Percentiles rank a stretch among this genome's conserved stretches.
Evolutionary conservation across 2,888 invertebrate genomes (phyloP).

Genomic region (Leuctra nigra): DNA sequence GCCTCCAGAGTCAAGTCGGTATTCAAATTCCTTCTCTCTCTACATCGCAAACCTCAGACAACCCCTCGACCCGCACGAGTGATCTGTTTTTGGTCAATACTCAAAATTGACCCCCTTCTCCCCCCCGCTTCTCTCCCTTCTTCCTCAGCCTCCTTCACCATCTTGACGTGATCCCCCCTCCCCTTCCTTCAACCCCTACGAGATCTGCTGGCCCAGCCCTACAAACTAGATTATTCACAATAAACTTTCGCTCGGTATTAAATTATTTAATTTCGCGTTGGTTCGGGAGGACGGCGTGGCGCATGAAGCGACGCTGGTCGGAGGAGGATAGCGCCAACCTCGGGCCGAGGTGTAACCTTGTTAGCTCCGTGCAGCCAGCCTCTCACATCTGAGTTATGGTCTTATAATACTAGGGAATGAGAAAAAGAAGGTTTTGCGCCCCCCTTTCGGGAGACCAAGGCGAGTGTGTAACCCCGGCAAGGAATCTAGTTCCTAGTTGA

Average conservation of each 20-base stretch:
- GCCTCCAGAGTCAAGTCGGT: neutral
- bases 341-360: conserved; percentile 32
- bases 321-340: conserved; percentile 47
- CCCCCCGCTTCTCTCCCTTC: neutral
- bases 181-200: neutral
- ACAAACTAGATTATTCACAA: conserved; percentile 47
- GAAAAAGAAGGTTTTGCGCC: conserved; percentile 29
- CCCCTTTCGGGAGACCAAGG: neutral
- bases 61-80: neutral
- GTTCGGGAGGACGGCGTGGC: too few relatives aligned
- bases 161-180: conserved; percentile 4
- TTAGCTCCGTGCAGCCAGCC: conserved; percentile 27
- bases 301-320: conserved; percentile 31
- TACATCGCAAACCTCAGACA: neutral
- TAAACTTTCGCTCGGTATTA: conserved; percentile 46
- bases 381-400: conserved; percentile 32
- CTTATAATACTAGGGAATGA: conserved; percentile 32
- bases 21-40: neutral
- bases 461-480: neutral
- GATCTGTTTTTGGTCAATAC: conserved; percentile 12
- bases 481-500: conserved; percentile 13
- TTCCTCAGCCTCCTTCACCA: neutral
- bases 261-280: conserved; percentile 44
- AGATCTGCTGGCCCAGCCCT: conserved; percentile 25
- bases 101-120: conserved; percentile 11